Conservation (phyloP, 2,797 vertebrate species). For the Danio albolineatus region DNA sequence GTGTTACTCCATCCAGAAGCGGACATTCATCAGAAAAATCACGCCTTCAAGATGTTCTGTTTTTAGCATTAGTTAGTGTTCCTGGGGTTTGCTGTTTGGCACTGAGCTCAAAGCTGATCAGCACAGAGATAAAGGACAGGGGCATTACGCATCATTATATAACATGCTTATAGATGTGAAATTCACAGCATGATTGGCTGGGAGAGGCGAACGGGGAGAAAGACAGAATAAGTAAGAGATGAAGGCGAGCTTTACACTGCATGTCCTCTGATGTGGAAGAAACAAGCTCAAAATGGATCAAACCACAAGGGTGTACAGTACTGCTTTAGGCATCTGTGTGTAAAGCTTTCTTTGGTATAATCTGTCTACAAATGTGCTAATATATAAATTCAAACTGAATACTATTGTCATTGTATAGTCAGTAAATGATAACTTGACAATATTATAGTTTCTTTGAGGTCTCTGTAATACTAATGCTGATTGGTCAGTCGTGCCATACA, state of each 20-base stretch:
- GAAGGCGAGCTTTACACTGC: conserved; percentile 8
- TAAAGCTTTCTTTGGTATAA: not conserved
- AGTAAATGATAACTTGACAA: not conserved
- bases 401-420: not conserved
- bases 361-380: not conserved
- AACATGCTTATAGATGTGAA: conserved; percentile 21
- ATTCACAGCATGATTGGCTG: not conserved
- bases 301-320: not conserved
- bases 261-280: not conserved
- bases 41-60: not conserved
- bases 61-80: conserved; percentile 32
- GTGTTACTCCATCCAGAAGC: no score
- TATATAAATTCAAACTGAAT: not conserved
- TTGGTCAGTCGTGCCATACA: no score
- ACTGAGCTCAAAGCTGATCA: conserved; percentile 31
- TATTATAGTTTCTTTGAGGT: not conserved
- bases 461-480: no score
- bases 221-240: conserved; percentile 1
- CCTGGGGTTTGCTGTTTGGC: conserved; percentile 3
- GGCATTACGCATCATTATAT: conserved; percentile 34
- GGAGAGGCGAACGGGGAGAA: conserved; percentile 6
- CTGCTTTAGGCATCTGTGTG: not conserved
- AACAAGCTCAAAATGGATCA: not conserved
- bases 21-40: no score
- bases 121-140: conserved; percentile 20